Evolutionary conservation across 2,797 vertebrate genomes (phyloP).

Genomic region (Hyperoplus immaculatus): DNA sequence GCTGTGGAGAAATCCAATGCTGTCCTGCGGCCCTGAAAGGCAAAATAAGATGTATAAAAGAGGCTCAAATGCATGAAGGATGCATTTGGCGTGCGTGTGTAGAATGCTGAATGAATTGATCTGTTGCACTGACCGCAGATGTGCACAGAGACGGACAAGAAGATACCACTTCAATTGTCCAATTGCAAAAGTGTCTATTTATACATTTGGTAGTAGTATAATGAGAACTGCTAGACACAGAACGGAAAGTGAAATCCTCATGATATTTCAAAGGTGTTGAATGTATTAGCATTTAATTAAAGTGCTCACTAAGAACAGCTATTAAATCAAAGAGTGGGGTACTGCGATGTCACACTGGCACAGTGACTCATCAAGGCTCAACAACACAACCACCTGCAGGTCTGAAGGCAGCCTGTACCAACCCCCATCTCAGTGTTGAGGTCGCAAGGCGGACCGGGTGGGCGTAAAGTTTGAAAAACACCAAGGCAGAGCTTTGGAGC

Average conservation of each 20-base stretch:
- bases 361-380: conserved; percentile 69
- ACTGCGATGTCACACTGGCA: conserved; percentile 66
- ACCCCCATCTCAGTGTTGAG: conserved; percentile 36
- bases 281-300: conserved; percentile 66
- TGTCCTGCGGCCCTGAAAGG: conserved; percentile 45
- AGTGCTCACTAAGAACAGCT: conserved; percentile 55
- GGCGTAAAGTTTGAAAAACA: too few species aligned
- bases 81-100: conserved; percentile 42
- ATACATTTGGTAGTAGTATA: conserved; percentile 19
- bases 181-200: conserved; percentile 26
- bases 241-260: conserved; percentile 36
- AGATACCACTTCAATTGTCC: conserved; percentile 44
- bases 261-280: conserved; percentile 45
- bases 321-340: conserved; percentile 59
- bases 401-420: conserved; percentile 57
- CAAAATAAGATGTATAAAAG: conserved; percentile 61
- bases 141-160: conserved; percentile 12
- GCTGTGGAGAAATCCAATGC: conserved; percentile 59
- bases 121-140: conserved; percentile 24
- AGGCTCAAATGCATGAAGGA: conserved; percentile 48
- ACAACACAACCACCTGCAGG: conserved; percentile 68
- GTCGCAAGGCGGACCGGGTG: conserved; percentile 30
- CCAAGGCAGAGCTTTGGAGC: conserved; percentile 7
- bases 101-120: conserved; percentile 64
- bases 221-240: conserved; percentile 6